Percentiles rank a stretch among this genome's conserved stretches.
These are phyloP conservation scores for Elysia crispata DNA, from an alignment of 2,888 invertebrate genomes.

Conservation along the genomic window DNA sequence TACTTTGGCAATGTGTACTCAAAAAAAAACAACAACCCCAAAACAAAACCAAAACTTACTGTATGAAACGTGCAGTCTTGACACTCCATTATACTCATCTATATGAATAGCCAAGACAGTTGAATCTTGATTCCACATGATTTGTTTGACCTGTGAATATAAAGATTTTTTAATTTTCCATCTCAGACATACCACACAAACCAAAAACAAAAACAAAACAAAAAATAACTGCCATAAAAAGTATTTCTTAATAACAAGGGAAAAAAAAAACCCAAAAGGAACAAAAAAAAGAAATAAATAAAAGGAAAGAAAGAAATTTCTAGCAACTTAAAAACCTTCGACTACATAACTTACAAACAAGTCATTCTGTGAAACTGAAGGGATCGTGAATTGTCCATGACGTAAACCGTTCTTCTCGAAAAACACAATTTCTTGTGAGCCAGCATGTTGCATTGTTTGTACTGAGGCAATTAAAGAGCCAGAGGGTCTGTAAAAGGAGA, in stretches of 20 bases:
- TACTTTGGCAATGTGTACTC: too few species aligned
- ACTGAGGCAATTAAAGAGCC: slow-evolving; percentile 84
- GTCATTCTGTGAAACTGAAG: slow-evolving; percentile 76
- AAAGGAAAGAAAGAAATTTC: not conserved
- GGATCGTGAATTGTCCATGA: slow-evolving; percentile 87
- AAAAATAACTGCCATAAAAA: too few species aligned
- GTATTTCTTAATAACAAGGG: not conserved
- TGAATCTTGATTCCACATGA: slow-evolving; percentile 89
- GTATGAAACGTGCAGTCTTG: not conserved
- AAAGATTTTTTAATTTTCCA: not conserved
- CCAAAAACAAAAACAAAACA: too few species aligned
- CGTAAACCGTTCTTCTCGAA: slow-evolving; percentile 94
- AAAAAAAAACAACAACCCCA: too few species aligned
- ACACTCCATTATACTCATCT: slow-evolving; percentile 56
- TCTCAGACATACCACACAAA: not conserved
- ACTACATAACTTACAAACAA: not conserved
- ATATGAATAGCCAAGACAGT: slow-evolving; percentile 80
- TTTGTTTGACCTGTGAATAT: slow-evolving; percentile 80
- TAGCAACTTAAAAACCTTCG: too few species aligned
- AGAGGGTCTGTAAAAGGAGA: slow-evolving; percentile 83
- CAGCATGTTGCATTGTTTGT: slow-evolving; percentile 62
- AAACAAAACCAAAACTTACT: too few species aligned
- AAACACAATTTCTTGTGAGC: slow-evolving; percentile 86
- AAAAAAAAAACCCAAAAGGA: not conserved
- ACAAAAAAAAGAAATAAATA: slow-evolving; percentile 2